phyloP scores from a whole-genome alignment of 2,113 vertebrate genomes.

The Abramis brama region DNA sequence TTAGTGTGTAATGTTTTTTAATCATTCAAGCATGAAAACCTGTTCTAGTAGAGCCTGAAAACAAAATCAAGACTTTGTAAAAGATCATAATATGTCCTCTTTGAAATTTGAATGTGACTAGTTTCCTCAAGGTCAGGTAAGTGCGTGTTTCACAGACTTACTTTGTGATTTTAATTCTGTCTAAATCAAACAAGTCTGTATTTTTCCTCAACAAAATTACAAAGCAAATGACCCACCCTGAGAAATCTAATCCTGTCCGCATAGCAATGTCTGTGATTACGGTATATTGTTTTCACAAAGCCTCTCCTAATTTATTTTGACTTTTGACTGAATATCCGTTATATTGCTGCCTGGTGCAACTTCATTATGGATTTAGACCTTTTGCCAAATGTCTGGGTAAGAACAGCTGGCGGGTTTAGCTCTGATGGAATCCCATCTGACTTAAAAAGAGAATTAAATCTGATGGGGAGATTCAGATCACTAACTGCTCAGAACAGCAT shows the following conservation, averaged over 20 bases:
- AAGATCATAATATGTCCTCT: no score
- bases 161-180: background rate
- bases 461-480: background rate
- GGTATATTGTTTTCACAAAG: background rate
- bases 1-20: no score
- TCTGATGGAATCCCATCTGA: background rate
- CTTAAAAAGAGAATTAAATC: background rate
- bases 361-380: slow-evolving; percentile 23
- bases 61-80: no score
- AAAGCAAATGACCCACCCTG: background rate
- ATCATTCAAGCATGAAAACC: no score
- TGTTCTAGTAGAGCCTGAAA: no score
- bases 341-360: background rate
- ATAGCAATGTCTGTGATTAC: slow-evolving; percentile 18
- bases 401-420: background rate
- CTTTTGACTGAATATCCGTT: slow-evolving; percentile 5
- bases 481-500: background rate
- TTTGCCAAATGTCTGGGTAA: background rate
- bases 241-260: background rate
- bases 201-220: slow-evolving; percentile 13
- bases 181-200: background rate
- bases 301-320: slow-evolving; percentile 4
- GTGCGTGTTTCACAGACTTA: background rate
- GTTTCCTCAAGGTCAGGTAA: background rate
- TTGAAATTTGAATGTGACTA: background rate